phyloP scores from a whole-genome alignment of 2,113 vertebrate genomes.

The Martes martes region DNA sequence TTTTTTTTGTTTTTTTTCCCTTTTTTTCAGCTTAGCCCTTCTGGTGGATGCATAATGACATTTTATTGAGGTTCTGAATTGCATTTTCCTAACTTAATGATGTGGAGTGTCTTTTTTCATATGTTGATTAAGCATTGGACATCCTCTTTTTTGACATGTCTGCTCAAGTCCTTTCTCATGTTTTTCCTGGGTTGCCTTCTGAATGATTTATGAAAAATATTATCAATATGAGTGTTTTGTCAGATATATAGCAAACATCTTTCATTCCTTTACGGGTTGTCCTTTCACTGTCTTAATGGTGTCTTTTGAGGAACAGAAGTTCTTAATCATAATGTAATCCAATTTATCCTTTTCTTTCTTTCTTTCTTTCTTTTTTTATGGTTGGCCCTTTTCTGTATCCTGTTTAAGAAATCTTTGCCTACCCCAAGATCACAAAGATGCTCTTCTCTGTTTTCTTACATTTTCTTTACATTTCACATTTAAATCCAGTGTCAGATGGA shows the following conservation, averaged over 20 bases:
- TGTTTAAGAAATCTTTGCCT: conserved; percentile 13
- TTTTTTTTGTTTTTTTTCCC: no score
- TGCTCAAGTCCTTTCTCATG: background rate
- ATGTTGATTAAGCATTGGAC: background rate
- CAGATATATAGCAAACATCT: background rate
- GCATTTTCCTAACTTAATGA: background rate
- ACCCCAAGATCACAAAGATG: background rate
- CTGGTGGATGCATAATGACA: background rate
- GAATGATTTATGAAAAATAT: background rate
- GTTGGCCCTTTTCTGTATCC: background rate
- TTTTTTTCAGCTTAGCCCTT: background rate
- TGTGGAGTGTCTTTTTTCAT: background rate
- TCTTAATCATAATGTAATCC: background rate
- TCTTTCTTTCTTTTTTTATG: background rate
- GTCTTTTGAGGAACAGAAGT: conserved; percentile 27
- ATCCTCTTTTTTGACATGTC: background rate
- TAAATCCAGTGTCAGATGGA: background rate
- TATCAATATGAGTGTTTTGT: background rate
- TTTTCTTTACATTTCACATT: conserved; percentile 38
- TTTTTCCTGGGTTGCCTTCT: background rate
- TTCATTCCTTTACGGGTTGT: background rate
- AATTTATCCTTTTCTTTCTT: background rate
- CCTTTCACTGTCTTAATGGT: background rate
- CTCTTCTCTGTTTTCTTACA: conserved; percentile 6
- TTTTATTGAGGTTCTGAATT: background rate